Evolutionary conservation across 2,888 invertebrate species (phyloP).

Genomic region (Metalampra italica): DNA sequence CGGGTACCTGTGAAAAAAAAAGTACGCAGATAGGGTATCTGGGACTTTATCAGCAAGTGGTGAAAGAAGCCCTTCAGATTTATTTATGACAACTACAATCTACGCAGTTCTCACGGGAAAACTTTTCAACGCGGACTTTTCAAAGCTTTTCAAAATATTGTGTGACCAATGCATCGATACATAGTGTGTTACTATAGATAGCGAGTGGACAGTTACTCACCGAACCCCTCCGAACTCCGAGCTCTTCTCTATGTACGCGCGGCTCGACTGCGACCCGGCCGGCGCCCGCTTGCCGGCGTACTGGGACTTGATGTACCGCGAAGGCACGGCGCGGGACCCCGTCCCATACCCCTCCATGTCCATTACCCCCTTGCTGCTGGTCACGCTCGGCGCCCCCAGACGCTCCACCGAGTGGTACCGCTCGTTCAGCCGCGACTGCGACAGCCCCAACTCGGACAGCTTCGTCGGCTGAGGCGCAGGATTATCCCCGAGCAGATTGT

Average conservation of each 20-base stretch:
- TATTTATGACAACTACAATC: too few relatives aligned
- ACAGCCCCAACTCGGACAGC: constrained; percentile 86
- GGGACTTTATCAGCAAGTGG: too few relatives aligned
- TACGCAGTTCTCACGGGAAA: too few relatives aligned
- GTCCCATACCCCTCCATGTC: constrained; percentile 86
- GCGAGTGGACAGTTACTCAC: constrained; percentile 37
- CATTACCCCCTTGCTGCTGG: constrained; percentile 78
- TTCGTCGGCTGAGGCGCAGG: constrained; percentile 80
- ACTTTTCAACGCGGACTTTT: too few relatives aligned
- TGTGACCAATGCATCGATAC: too few relatives aligned
- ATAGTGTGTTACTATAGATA: too few relatives aligned
- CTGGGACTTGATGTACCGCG: constrained; percentile 90
- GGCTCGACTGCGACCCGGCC: constrained; percentile 91
- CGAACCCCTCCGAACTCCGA: constrained; percentile 84
- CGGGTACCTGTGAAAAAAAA: too few relatives aligned
- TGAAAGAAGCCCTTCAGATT: too few relatives aligned
- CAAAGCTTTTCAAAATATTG: too few relatives aligned
- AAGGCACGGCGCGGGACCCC: constrained; percentile 75
- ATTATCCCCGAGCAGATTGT: constrained; percentile 87
- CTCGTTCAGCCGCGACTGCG: constrained; percentile 91
- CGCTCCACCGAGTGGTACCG: constrained; percentile 92
- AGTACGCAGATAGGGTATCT: too few relatives aligned
- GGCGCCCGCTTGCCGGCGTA: constrained; percentile 88
- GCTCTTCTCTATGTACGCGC: constrained; percentile 90
- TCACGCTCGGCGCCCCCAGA: constrained; percentile 79